A percentile compares a stretch with the other conserved stretches of the same genome.
Evolutionary conservation across 1,140 invertebrate species (phyloP).

Genomic region (Zeugodacus cucurbitae): DNA sequence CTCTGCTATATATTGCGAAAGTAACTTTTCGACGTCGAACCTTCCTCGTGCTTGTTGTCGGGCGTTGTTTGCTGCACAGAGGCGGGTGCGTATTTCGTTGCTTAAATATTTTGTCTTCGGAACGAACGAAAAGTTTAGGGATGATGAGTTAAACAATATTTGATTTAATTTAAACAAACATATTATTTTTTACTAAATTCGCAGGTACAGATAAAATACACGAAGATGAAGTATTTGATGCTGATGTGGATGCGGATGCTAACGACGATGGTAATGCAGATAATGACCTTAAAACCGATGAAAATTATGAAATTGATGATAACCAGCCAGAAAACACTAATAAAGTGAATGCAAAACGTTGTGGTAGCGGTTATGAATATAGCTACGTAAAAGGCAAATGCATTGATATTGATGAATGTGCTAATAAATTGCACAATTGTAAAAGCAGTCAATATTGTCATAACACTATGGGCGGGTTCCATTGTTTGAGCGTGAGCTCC

Average conservation of each 20-base stretch:
- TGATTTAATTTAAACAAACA: too few species aligned
- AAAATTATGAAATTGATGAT: not conserved
- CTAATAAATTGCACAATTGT: slow-evolving; percentile 72
- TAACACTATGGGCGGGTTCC: slow-evolving; percentile 56
- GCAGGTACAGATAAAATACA: too few species aligned
- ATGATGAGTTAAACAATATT: too few species aligned
- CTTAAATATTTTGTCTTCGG: too few species aligned
- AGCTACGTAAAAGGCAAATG: slow-evolving; percentile 50
- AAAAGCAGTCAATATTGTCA: slow-evolving; percentile 55
- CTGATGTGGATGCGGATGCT: slow-evolving; percentile 42
- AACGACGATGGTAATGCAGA: slow-evolving; percentile 48
- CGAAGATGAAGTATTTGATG: slow-evolving; percentile 45
- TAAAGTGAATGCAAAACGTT: not conserved
- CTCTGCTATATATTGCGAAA: too few species aligned
- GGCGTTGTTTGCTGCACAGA: too few species aligned
- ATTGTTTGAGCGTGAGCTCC: slow-evolving; percentile 51
- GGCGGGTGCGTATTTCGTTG: too few species aligned
- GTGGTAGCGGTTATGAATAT: slow-evolving; percentile 47
- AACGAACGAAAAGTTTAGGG: too few species aligned
- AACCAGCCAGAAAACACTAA: not conserved
- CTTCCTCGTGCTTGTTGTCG: too few species aligned
- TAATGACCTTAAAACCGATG: not conserved
- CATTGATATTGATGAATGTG: slow-evolving; percentile 77
- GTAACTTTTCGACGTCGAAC: too few species aligned
- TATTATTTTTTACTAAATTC: too few species aligned